Conservation (phyloP, 2,888 invertebrate species). For the Nomada lathburiana region DNA sequence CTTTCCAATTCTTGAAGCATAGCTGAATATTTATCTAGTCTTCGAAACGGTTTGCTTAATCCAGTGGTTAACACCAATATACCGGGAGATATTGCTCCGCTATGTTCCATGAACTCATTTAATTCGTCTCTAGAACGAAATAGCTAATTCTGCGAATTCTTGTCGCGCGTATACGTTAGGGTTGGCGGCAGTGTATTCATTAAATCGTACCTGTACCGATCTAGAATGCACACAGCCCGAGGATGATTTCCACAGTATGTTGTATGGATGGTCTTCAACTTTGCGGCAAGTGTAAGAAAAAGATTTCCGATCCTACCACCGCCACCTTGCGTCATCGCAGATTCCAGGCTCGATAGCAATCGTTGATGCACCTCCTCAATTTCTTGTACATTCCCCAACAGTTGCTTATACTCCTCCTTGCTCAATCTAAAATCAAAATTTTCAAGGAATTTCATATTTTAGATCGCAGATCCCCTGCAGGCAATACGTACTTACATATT, state of each 20-base stretch:
- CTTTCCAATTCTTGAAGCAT: slow-evolving; percentile 97
- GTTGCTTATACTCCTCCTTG: slow-evolving; percentile 93
- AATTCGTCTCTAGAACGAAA: slow-evolving; percentile 89
- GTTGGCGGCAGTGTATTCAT: background rate
- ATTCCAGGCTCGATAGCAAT: slow-evolving; percentile 91
- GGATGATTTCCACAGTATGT: slow-evolving; percentile 97
- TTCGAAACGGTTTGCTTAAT: slow-evolving; percentile 97
- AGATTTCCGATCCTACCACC: slow-evolving; percentile 96
- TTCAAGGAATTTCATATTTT: background rate
- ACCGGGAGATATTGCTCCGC: slow-evolving; percentile 94
- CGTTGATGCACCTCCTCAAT: slow-evolving; percentile 94
- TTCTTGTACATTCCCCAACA: slow-evolving; percentile 95
- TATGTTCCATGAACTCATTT: slow-evolving; percentile 94
- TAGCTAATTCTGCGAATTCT: background rate
- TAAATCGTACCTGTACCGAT: slow-evolving; percentile 92
- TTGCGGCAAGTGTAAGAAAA: slow-evolving; percentile 93
- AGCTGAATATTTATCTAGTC: slow-evolving; percentile 97
- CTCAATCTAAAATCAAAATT: slow-evolving; percentile 87
- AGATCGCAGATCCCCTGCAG: background rate
- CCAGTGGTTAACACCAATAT: slow-evolving; percentile 96
- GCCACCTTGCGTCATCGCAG: slow-evolving; percentile 89
- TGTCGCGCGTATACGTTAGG: no score
- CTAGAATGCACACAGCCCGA: slow-evolving; percentile 95
- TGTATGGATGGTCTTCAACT: slow-evolving; percentile 93
- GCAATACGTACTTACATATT: slow-evolving; percentile 90